Percentiles rank a stretch among this genome's conserved stretches.
These are phyloP conservation scores for Marisa cornuarietis DNA, from an alignment of 1,140 invertebrate species.

Conservation along the genomic window DNA sequence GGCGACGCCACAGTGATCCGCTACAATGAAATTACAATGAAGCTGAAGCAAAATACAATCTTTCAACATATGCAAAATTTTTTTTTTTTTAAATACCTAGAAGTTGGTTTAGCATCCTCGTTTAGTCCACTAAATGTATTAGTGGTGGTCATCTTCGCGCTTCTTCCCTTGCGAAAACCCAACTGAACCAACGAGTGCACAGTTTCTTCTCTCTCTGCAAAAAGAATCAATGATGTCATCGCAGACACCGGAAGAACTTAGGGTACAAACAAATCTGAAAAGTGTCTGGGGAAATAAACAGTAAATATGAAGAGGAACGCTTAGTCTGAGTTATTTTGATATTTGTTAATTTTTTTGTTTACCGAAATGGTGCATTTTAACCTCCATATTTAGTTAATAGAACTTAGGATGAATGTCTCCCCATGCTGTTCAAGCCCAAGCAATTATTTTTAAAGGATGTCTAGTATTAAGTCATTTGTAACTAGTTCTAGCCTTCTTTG, in stretches of 20 bases:
- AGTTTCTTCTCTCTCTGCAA: background rate
- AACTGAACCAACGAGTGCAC: background rate
- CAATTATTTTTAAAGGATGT: too few relatives aligned
- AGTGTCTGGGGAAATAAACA: too few relatives aligned
- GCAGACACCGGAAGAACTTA: background rate
- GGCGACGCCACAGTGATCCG: background rate
- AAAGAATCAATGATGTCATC: constrained; percentile 21
- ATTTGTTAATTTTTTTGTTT: too few relatives aligned
- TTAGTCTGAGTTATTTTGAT: too few relatives aligned
- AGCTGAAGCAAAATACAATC: background rate
- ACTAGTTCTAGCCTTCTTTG: too few relatives aligned
- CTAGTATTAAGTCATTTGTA: too few relatives aligned
- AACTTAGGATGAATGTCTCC: too few relatives aligned
- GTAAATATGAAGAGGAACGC: too few relatives aligned
- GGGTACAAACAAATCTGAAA: too few relatives aligned
- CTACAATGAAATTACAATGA: background rate
- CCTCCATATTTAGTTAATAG: too few relatives aligned
- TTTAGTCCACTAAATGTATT: constrained; percentile 35
- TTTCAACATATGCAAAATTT: background rate
- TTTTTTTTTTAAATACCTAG: constrained; percentile 46
- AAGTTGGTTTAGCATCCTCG: constrained; percentile 40
- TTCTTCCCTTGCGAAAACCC: background rate
- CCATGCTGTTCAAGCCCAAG: too few relatives aligned
- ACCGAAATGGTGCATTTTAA: too few relatives aligned
- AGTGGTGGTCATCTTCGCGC: constrained; percentile 47